These are phyloP conservation scores for Oophaga sylvatica DNA, from an alignment of 2,797 vertebrate species.

Conservation along the genomic window DNA sequence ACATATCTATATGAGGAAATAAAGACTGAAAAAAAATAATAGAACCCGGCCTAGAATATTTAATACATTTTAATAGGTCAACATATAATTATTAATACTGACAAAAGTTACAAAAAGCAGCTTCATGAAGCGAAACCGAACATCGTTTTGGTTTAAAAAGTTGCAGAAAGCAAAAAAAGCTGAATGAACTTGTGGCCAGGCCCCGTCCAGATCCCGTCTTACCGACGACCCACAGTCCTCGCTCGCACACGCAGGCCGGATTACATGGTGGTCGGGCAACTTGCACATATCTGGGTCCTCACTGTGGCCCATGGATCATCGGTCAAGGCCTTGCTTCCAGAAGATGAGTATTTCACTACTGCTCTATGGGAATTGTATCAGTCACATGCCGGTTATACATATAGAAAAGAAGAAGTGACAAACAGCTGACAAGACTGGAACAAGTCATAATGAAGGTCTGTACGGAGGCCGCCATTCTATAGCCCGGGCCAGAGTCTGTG, in stretches of 20 bases:
- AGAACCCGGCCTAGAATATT: not conserved
- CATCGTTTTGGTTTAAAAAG: constrained; percentile 16
- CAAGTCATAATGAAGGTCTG: not conserved
- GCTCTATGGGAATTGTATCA: not conserved
- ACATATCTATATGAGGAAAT: too few species aligned
- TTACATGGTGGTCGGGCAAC: too few species aligned
- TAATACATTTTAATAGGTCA: constrained; percentile 49
- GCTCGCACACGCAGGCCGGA: too few species aligned
- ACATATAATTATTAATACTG: constrained; percentile 49
- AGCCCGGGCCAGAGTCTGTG: not conserved
- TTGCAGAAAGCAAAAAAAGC: not conserved
- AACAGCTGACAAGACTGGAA: not conserved
- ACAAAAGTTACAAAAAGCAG: constrained; percentile 43
- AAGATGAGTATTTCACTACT: not conserved
- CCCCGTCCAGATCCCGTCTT: not conserved
- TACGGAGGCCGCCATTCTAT: not conserved
- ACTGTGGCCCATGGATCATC: not conserved
- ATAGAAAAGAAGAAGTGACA: not conserved
- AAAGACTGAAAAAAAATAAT: not conserved
- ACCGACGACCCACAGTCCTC: not conserved
- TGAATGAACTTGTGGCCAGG: not conserved
- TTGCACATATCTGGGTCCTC: not conserved
- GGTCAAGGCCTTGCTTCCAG: not conserved
- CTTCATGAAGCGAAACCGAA: constrained; percentile 3
- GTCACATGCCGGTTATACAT: too few species aligned